These are phyloP conservation scores for Acronicta leporina DNA, from an alignment of 2,888 invertebrate species.

Conservation along the genomic window DNA sequence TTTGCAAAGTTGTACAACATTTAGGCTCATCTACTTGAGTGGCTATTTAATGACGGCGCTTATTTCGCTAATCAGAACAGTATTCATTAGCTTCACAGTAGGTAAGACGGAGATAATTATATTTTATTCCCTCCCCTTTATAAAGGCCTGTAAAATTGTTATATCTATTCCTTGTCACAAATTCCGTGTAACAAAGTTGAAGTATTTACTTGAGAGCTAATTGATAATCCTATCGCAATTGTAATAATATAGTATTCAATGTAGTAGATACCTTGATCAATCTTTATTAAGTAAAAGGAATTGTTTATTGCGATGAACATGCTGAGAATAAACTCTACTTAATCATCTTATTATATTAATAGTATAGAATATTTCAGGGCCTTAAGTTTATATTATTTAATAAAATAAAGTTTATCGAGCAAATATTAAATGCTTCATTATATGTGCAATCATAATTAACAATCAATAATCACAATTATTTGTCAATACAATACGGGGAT, in stretches of 20 bases:
- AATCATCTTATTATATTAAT: neutral
- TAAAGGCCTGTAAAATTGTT: conserved; percentile 6
- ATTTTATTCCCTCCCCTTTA: conserved; percentile 37
- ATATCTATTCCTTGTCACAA: conserved; percentile 4
- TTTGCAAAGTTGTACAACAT: conserved; percentile 80
- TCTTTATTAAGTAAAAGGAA: neutral
- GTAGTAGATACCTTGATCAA: neutral
- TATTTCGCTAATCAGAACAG: conserved; percentile 72
- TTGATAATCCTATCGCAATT: conserved; percentile 5
- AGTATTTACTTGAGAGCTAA: conserved; percentile 16
- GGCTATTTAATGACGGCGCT: conserved; percentile 80
- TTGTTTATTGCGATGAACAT: neutral
- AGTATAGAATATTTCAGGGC: neutral
- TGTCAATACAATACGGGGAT: too few species aligned
- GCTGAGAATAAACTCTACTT: neutral
- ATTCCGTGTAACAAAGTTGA: conserved; percentile 11
- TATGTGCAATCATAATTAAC: too few species aligned
- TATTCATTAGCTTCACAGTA: conserved; percentile 67
- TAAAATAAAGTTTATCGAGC: too few species aligned
- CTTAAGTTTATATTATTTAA: neutral
- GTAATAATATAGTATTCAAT: too few species aligned
- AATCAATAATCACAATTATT: too few species aligned
- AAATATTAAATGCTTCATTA: too few species aligned
- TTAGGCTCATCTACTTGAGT: conserved; percentile 80
- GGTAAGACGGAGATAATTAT: conserved; percentile 39